Conservation (phyloP, 2,888 invertebrate species). For the Amphipoea lucens region DNA sequence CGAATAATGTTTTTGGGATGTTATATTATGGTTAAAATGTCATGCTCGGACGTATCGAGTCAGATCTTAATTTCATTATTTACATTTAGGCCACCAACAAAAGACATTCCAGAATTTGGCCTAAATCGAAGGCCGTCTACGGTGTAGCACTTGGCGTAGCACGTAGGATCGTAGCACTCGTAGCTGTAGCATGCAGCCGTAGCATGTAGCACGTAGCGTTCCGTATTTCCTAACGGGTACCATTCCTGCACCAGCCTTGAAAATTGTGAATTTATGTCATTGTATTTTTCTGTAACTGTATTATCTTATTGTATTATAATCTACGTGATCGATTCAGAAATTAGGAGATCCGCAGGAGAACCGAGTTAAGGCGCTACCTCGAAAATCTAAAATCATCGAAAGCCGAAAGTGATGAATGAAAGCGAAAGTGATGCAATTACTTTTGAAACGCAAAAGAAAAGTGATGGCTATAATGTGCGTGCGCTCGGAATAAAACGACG, state of each 20-base stretch:
- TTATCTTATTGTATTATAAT: neutral
- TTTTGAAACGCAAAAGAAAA: too few species aligned
- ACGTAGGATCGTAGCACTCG: slow-evolving; percentile 1
- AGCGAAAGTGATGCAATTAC: too few species aligned
- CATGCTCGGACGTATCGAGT: neutral
- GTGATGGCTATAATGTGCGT: too few species aligned
- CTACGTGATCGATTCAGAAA: neutral
- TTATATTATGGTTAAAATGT: neutral
- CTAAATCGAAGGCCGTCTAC: neutral
- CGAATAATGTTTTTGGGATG: neutral
- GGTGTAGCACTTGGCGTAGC: slow-evolving; percentile 12
- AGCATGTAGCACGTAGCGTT: neutral
- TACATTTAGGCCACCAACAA: neutral
- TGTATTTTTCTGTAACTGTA: neutral
- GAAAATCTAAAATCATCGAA: too few species aligned
- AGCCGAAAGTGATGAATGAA: too few species aligned
- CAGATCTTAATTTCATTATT: neutral
- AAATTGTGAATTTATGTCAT: neutral
- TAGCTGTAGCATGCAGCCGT: slow-evolving; percentile 7
- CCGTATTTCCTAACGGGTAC: neutral
- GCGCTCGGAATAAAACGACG: too few species aligned
- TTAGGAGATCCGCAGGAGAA: neutral
- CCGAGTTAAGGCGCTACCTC: too few species aligned
- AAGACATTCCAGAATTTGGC: neutral
- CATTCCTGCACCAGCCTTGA: neutral